These are phyloP conservation scores for Casuarius casuarius DNA, from an alignment of 2,113 vertebrate genomes.

Conservation along the genomic window DNA sequence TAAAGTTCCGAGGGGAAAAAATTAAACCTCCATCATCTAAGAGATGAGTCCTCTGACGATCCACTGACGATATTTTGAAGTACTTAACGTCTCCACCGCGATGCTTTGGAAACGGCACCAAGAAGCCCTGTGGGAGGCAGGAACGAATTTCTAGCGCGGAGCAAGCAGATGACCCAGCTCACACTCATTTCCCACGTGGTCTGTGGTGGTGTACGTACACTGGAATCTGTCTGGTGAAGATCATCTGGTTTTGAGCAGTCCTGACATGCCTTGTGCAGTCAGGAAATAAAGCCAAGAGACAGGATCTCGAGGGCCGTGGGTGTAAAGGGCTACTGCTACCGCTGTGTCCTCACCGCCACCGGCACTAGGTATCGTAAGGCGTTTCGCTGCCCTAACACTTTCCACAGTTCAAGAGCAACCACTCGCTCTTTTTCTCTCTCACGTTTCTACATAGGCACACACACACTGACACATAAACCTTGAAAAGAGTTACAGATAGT, in stretches of 20 bases:
- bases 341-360: neutral
- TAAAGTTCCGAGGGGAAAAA: neutral
- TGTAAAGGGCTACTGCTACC: neutral
- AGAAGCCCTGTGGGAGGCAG: no score
- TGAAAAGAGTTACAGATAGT: neutral
- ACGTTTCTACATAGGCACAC: neutral
- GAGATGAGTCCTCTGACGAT: neutral
- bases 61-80: neutral
- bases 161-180: no score
- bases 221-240: neutral
- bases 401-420: neutral
- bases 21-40: neutral
- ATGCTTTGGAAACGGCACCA: no score
- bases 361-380: neutral
- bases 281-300: neutral
- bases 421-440: neutral
- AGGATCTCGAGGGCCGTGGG: no score
- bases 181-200: no score
- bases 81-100: neutral
- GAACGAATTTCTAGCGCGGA: no score
- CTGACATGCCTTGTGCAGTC: neutral
- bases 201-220: no score
- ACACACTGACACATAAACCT: neutral
- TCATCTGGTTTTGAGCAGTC: neutral
- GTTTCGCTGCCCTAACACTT: neutral